Base-by-base conservation (phyloP, 2,888 invertebrate species). In the Lobophora halterata region DNA sequence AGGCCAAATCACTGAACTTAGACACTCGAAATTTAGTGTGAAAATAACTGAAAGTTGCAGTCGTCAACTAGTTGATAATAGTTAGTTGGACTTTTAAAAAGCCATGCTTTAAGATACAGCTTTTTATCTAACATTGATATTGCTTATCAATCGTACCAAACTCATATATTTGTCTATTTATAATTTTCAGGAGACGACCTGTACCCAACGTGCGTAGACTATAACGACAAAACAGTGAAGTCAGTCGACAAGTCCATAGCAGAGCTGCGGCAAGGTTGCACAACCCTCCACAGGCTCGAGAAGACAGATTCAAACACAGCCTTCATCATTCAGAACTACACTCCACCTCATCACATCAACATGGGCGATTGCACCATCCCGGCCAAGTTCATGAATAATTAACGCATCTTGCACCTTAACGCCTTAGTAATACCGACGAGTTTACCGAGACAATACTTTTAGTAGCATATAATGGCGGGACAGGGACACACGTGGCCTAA, bases 401-500 rank as follows among this genome's bases (percentile, higher is more conserved):
- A 50, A 47, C 19, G 26, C 10, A 21, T 60, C 52, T 58, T 52
- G 71, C 62, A 74, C 71, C 74, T 74, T 76, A 49, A 52, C 61
- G 65, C 75, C 75, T 77, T 76, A 74, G 56, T 80, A 77, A n/a
- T n/a, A n/a, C n/a, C n/a, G n/a, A n/a, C n/a, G 71, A 57, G 63
- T 48, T 36, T 40, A 39, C 24, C 33, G 24, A 38, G 45, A 51
- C 36, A 49, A 46, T 45, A 49, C 49, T 28, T 31, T 35, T 30
- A 42, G 24, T 48, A 40, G 19, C 33, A 34, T 33, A 26, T 41
- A 26, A 82, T 79, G 78, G 82, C 82, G 48, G 66, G 75, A 8
- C 69, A 75, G 0, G 74, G 82, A 26, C 79, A 81, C 46, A 68
- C 91, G 61, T 98, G 97, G 97, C 94, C 97, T 51, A 97, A 97